Evolutionary conservation across 2,797 vertebrate genomes (phyloP).

Genomic region (Gallinago solitaria): DNA sequence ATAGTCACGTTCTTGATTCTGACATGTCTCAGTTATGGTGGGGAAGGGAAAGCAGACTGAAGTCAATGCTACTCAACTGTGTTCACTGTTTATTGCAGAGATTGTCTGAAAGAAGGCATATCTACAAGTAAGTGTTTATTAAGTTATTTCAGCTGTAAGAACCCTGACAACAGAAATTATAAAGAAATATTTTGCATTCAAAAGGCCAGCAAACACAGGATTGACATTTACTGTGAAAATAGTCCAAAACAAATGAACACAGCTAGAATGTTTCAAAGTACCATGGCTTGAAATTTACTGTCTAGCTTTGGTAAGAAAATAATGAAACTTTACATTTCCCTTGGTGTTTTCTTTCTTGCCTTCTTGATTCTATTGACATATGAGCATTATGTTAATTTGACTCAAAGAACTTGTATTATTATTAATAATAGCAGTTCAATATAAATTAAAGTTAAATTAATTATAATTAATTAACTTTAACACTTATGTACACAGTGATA

Average conservation of each 20-base stretch:
- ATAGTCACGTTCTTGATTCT: background rate
- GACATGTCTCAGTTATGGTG: background rate
- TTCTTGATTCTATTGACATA: background rate
- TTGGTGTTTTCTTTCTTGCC: background rate
- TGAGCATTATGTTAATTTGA: background rate
- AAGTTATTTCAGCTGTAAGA: background rate
- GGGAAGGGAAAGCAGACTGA: background rate
- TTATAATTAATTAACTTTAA: background rate
- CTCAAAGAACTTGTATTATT: background rate
- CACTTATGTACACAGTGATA: background rate
- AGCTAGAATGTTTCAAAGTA: background rate
- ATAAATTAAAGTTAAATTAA: background rate
- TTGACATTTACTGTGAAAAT: background rate
- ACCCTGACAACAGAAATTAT: background rate
- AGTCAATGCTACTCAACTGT: background rate
- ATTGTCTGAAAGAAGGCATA: background rate
- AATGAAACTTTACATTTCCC: background rate
- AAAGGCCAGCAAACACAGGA: background rate
- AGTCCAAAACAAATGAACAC: background rate
- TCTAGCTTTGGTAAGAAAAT: background rate
- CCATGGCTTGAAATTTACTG: background rate
- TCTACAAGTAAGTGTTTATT: background rate
- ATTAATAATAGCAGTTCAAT: background rate
- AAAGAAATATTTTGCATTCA: background rate
- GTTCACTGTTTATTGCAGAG: rapidly evolving